Conservation (phyloP, 2,113 vertebrate species). For the Phasianus colchicus region DNA sequence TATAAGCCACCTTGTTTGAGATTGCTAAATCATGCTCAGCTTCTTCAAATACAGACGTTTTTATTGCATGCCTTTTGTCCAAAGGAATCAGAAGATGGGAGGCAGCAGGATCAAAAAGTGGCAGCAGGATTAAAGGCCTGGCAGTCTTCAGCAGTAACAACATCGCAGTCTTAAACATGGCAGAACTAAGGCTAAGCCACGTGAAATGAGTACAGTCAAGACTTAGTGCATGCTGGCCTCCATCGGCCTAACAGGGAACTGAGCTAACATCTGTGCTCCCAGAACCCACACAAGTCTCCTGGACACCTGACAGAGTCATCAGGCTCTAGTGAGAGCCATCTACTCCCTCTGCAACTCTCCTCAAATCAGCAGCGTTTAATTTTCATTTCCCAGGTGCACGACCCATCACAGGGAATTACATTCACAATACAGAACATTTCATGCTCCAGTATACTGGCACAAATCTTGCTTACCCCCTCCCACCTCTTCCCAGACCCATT, state of each 20-base stretch:
- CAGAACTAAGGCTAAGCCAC: neutral
- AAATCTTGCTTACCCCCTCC: neutral
- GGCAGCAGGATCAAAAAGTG: neutral
- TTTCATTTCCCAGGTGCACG: neutral
- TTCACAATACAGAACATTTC: neutral
- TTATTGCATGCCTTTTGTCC: neutral
- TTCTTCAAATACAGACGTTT: neutral
- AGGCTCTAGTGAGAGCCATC: neutral
- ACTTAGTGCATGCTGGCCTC: neutral
- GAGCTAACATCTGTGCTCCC: neutral
- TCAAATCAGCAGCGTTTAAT: neutral
- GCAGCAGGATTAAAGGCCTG: neutral
- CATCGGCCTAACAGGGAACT: neutral
- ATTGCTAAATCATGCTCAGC: neutral
- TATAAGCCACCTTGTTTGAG: neutral
- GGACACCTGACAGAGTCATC: neutral
- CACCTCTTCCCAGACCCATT: neutral
- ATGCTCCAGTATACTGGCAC: neutral
- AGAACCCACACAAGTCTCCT: neutral
- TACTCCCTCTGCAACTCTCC: neutral
- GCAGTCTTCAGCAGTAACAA: neutral
- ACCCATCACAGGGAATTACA: fast-evolving
- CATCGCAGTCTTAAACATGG: neutral
- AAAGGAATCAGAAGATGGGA: neutral
- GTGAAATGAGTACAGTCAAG: neutral